phyloP scores from a whole-genome alignment of 2,113 vertebrate species.

The Phainopepla nitens region DNA sequence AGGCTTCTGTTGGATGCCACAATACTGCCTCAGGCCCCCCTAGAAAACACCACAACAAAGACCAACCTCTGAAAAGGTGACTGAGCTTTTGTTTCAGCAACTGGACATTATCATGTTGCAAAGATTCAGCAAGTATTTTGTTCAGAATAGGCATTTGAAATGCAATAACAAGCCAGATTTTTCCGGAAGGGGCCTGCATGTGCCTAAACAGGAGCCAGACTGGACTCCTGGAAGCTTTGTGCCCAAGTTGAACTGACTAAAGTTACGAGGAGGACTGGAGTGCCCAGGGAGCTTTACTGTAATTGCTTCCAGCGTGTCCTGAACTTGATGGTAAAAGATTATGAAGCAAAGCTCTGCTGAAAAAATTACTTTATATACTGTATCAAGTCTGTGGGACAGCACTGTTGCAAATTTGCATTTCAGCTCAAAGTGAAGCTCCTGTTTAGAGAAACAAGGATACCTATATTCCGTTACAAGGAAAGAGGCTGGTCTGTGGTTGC shows the following conservation, averaged over 20 bases:
- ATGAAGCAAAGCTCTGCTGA: neutral
- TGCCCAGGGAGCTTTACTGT: neutral
- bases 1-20: neutral
- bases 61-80: neutral
- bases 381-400: neutral
- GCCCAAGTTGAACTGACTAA: neutral
- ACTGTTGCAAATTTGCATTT: neutral
- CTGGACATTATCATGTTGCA: neutral
- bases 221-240: neutral
- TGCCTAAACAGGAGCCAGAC: neutral
- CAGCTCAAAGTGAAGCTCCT: neutral
- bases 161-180: neutral
- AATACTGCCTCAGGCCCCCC: neutral
- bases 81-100: neutral
- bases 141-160: neutral
- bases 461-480: neutral
- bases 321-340: neutral
- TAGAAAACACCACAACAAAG: neutral
- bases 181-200: neutral
- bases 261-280: neutral
- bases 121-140: neutral
- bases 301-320: neutral
- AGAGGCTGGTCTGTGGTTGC: neutral
- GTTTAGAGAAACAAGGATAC: neutral
- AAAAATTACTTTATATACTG: rapidly evolving